Percentiles rank a stretch among this genome's conserved stretches.
These are phyloP conservation scores for Graphium colonna DNA, from an alignment of 2,888 invertebrate species.

Conservation along the genomic window DNA sequence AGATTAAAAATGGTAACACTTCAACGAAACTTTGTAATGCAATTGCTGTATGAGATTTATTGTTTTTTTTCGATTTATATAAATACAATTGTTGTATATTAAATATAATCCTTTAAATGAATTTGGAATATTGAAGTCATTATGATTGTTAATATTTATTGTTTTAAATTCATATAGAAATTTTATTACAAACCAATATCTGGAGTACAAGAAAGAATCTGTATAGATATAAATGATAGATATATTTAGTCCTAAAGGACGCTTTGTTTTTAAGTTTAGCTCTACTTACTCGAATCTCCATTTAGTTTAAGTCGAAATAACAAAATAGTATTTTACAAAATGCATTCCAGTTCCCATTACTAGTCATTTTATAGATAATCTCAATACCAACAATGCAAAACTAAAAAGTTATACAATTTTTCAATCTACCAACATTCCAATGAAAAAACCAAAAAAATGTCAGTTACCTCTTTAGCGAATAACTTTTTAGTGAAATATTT, in stretches of 20 bases:
- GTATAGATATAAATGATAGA: background rate
- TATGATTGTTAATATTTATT: background rate
- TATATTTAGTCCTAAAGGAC: background rate
- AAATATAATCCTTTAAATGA: too few relatives aligned
- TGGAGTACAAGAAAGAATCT: too few relatives aligned
- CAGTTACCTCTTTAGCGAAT: background rate
- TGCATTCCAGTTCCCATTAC: slow-evolving; percentile 31
- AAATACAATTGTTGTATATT: too few relatives aligned
- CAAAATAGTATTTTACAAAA: background rate
- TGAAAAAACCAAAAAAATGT: background rate
- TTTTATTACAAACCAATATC: background rate
- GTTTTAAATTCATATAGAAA: background rate
- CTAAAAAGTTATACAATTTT: slow-evolving; percentile 37
- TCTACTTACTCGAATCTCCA: slow-evolving; percentile 10
- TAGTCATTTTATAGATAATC: slow-evolving; percentile 43
- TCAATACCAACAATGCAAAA: slow-evolving; percentile 24
- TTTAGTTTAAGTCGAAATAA: slow-evolving; percentile 6
- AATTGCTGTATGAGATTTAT: too few relatives aligned
- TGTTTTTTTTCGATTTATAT: too few relatives aligned
- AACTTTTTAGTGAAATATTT: background rate
- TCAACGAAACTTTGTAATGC: background rate
- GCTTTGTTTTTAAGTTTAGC: background rate
- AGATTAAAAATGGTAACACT: background rate
- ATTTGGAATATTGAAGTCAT: background rate
- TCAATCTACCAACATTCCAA: slow-evolving; percentile 19